A percentile compares a stretch with the other conserved stretches of the same genome.
phyloP scores from a whole-genome alignment of 64 coral and sea anemone species.

The Orbicella faveolata region DNA sequence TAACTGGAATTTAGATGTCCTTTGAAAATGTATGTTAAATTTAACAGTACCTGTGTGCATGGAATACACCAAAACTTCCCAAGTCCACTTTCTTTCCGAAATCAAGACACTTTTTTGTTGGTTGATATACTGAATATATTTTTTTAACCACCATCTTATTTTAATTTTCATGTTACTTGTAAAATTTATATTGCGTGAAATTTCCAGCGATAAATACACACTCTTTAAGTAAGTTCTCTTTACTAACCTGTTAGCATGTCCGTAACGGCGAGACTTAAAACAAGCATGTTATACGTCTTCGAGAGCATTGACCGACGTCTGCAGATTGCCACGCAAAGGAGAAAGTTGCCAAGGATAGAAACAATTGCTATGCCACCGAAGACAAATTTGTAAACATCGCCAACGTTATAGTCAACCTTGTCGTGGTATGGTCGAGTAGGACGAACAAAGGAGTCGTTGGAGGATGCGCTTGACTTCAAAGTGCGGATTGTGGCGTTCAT shows the following conservation, averaged over 20 bases:
- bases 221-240: too few species aligned
- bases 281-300: conserved; percentile 15
- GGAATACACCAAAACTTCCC: too few species aligned
- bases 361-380: conserved; percentile 4
- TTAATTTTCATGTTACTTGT: too few species aligned
- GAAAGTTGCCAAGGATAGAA: conserved; percentile 1
- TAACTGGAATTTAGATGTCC: too few species aligned
- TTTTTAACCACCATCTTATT: too few species aligned
- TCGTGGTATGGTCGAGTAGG: background rate
- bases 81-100: too few species aligned
- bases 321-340: conserved; percentile 5
- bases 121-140: too few species aligned
- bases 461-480: background rate
- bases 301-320: background rate
- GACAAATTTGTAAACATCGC: conserved; percentile 3
- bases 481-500: background rate
- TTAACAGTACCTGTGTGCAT: too few species aligned
- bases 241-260: conserved; percentile 25
- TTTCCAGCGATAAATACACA: too few species aligned
- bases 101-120: too few species aligned
- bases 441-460: background rate
- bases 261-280: conserved; percentile 1
- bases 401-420: background rate
- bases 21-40: too few species aligned
- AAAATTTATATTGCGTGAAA: too few species aligned